These are phyloP conservation scores for Odontamblyopus rebecca DNA, from an alignment of 2,797 vertebrate species.

Conservation along the genomic window DNA sequence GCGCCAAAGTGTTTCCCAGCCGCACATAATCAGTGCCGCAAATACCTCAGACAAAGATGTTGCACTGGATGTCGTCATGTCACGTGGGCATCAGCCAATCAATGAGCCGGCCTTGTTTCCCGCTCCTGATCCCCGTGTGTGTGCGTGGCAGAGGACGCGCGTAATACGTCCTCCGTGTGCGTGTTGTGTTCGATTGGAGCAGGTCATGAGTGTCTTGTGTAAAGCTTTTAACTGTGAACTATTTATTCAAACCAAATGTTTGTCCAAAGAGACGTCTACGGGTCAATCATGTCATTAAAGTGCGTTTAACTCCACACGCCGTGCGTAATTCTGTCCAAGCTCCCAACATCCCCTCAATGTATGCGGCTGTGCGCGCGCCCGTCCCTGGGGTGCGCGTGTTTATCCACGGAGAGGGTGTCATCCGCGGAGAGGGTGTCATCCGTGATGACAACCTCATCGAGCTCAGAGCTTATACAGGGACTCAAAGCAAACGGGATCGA, in stretches of 20 bases:
- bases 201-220: slow-evolving; percentile 30
- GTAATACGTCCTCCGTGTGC: slow-evolving; percentile 60
- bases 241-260: slow-evolving; percentile 74
- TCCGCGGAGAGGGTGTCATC: slow-evolving; percentile 66
- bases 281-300: slow-evolving; percentile 92
- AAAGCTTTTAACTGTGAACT: slow-evolving; percentile 75
- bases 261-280: slow-evolving; percentile 85
- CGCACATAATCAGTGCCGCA: slow-evolving; percentile 37
- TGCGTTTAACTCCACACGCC: slow-evolving; percentile 55
- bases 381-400: slow-evolving; percentile 68
- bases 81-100: slow-evolving; percentile 68
- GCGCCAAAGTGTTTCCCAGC: slow-evolving; percentile 9
- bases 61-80: slow-evolving; percentile 76
- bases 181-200: slow-evolving; percentile 58
- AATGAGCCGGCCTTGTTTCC: slow-evolving; percentile 53
- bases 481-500: slow-evolving; percentile 62
- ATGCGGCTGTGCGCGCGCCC: slow-evolving; percentile 64
- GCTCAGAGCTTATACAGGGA: slow-evolving; percentile 62
- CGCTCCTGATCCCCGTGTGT: slow-evolving; percentile 46
- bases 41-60: slow-evolving; percentile 67
- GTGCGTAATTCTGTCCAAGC: slow-evolving; percentile 31
- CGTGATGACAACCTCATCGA: slow-evolving; percentile 77
- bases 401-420: slow-evolving; percentile 60
- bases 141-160: slow-evolving; percentile 55
- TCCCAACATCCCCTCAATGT: slow-evolving; percentile 53